phyloP scores from a whole-genome alignment of 2,888 invertebrate genomes.

The Piscicola geometra region DNA sequence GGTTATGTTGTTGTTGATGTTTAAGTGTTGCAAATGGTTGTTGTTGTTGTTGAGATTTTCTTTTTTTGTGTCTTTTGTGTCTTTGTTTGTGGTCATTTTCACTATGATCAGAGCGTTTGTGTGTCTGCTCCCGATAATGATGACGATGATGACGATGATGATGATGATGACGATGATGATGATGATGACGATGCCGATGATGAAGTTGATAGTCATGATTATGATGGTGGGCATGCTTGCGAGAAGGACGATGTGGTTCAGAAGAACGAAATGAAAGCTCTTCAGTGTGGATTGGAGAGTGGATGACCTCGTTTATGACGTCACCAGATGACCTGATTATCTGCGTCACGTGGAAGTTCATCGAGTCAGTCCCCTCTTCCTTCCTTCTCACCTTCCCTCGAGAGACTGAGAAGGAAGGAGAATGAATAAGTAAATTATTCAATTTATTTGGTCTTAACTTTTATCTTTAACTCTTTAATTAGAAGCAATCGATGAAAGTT shows the following conservation, averaged over 20 bases:
- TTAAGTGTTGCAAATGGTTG: too few relatives aligned
- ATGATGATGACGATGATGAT: constrained; percentile 9
- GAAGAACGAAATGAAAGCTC: too few relatives aligned
- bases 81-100: neutral
- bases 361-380: neutral
- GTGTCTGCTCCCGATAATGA: neutral
- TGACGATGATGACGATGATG: neutral
- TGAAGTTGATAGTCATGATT: neutral
- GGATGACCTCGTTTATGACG: neutral
- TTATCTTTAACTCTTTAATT: too few relatives aligned
- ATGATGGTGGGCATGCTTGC: neutral
- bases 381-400: neutral
- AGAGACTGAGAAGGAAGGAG: neutral
- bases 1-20: too few relatives aligned
- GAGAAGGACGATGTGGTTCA: neutral
- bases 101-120: neutral
- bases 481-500: too few relatives aligned
- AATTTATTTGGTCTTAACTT: too few relatives aligned
- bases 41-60: neutral
- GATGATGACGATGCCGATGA: neutral
- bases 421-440: too few relatives aligned
- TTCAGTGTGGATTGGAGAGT: too few relatives aligned
- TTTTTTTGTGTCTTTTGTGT: neutral
- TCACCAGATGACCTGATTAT: neutral
- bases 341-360: neutral